A percentile compares a stretch with the other conserved stretches of the same genome.
These are phyloP conservation scores for Dreissena polymorpha DNA, from an alignment of 1,140 invertebrate species.

Conservation along the genomic window DNA sequence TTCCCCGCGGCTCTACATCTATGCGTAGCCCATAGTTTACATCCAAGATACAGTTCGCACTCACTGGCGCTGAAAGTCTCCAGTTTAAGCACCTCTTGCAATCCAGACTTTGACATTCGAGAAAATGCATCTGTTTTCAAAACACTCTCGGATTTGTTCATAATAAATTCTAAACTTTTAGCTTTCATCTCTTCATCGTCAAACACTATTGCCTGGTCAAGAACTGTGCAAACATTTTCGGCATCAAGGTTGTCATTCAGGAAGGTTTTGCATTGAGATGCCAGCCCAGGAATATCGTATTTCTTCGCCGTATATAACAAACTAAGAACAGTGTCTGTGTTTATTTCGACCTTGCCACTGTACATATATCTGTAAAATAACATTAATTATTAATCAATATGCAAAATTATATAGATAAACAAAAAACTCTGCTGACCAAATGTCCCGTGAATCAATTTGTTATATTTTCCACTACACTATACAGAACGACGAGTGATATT, in stretches of 20 bases:
- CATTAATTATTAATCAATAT: no score
- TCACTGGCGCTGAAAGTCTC: constrained; percentile 17
- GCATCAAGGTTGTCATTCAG: constrained; percentile 87
- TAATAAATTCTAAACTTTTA: constrained; percentile 42
- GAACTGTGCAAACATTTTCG: constrained; percentile 85
- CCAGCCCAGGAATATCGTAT: constrained; percentile 88
- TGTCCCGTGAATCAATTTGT: no score
- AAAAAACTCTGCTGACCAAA: no score
- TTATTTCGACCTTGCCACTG: constrained; percentile 77
- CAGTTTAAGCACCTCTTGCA: constrained; percentile 1
- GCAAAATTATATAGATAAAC: no score
- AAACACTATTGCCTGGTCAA: constrained; percentile 55
- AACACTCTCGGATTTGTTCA: constrained; percentile 5
- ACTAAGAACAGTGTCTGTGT: constrained; percentile 89
- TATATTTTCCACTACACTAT: no score
- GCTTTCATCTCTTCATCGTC: constrained; percentile 46
- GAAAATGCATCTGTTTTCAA: constrained; percentile 35
- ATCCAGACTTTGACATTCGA: constrained; percentile 15
- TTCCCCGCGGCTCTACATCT: not conserved
- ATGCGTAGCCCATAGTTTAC: constrained; percentile 26
- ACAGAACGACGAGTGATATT: no score
- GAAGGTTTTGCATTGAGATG: constrained; percentile 89
- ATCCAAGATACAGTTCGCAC: not conserved
- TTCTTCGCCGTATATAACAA: constrained; percentile 91
- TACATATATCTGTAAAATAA: no score